Percentiles rank a stretch among this genome's conserved stretches.
Evolutionary conservation across 2,888 invertebrate genomes (phyloP).

Genomic region (Mellilla xanthometata): DNA sequence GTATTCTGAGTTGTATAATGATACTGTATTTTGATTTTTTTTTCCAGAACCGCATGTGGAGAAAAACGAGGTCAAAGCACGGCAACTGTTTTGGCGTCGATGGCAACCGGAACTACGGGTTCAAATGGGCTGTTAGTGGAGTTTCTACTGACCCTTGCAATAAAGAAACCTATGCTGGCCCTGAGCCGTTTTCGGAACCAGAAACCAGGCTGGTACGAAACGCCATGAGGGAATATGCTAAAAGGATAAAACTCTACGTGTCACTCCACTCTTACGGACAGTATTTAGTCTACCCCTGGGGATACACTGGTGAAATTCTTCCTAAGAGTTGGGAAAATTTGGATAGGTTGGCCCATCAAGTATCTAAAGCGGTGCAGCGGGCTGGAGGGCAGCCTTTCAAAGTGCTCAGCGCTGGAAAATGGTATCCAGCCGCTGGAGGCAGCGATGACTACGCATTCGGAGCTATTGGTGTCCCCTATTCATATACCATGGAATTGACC

Average conservation of each 20-base stretch:
- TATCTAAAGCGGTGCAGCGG: conserved; percentile 60
- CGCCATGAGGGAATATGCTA: conserved; percentile 71
- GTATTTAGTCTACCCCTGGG: conserved; percentile 85
- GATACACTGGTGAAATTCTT: conserved; percentile 73
- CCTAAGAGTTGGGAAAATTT: conserved; percentile 75
- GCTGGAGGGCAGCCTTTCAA: conserved; percentile 70
- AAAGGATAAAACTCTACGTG: conserved; percentile 84
- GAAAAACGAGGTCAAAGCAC: conserved; percentile 81
- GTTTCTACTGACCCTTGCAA: conserved; percentile 84
- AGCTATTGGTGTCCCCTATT: conserved; percentile 74
- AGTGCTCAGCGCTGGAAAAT: conserved; percentile 75
- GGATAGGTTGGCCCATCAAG: conserved; percentile 59
- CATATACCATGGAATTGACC: conserved; percentile 85
- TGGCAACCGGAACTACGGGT: conserved; percentile 87
- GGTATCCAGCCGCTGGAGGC: conserved; percentile 84
- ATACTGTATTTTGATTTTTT: too few relatives aligned
- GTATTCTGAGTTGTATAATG: too few relatives aligned
- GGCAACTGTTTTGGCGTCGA: conserved; percentile 84
- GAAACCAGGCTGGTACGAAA: conserved; percentile 82
- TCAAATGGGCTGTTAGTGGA: conserved; percentile 85
- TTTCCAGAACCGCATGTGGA: conserved; percentile 84
- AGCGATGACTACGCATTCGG: conserved; percentile 85
- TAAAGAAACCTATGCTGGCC: conserved; percentile 83
- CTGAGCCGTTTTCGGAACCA: conserved; percentile 82
- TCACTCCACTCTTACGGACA: conserved; percentile 87